Conservation (phyloP, 2,888 invertebrate genomes). For the Sturmia bella region DNA sequence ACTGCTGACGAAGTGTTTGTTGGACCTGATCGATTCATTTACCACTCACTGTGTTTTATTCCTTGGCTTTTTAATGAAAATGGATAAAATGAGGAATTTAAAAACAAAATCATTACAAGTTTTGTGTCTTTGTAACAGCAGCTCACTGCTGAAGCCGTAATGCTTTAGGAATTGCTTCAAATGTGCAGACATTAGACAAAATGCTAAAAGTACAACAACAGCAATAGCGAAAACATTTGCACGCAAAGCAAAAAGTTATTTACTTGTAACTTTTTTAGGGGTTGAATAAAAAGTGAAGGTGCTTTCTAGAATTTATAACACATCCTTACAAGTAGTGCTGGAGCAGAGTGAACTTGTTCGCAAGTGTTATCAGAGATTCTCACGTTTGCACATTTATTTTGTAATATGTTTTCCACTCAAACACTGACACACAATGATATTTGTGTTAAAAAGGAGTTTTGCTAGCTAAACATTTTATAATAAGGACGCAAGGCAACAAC, state of each 20-base stretch:
- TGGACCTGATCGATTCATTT: no score
- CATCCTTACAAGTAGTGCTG: conserved; percentile 14
- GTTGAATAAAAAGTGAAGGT: conserved; percentile 33
- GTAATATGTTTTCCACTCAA: conserved; percentile 38
- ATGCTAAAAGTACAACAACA: conserved; percentile 48
- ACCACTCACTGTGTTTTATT: no score
- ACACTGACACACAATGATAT: conserved; percentile 1
- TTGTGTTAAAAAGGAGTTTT: conserved; percentile 6
- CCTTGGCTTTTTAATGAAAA: conserved; percentile 38
- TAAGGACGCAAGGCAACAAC: conserved; percentile 8
- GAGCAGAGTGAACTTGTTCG: conserved; percentile 40
- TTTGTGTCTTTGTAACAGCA: conserved; percentile 34
- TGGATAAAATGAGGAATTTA: neutral
- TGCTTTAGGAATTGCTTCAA: conserved; percentile 61
- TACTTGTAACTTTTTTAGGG: conserved; percentile 4
- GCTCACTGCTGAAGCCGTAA: conserved; percentile 53
- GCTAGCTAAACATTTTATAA: conserved; percentile 32
- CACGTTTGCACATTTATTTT: conserved; percentile 70
- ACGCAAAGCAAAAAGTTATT: conserved; percentile 19
- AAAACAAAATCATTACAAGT: conserved; percentile 38
- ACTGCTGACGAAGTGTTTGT: no score
- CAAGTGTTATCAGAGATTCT: conserved; percentile 53
- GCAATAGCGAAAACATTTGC: conserved; percentile 12
- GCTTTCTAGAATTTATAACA: conserved; percentile 59
- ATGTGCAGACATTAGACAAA: conserved; percentile 69